A percentile compares a stretch with the other conserved stretches of the same genome.
These are phyloP conservation scores for Drosophila quadrilineata DNA, from an alignment of 1,140 invertebrate species.

Conservation along the genomic window DNA sequence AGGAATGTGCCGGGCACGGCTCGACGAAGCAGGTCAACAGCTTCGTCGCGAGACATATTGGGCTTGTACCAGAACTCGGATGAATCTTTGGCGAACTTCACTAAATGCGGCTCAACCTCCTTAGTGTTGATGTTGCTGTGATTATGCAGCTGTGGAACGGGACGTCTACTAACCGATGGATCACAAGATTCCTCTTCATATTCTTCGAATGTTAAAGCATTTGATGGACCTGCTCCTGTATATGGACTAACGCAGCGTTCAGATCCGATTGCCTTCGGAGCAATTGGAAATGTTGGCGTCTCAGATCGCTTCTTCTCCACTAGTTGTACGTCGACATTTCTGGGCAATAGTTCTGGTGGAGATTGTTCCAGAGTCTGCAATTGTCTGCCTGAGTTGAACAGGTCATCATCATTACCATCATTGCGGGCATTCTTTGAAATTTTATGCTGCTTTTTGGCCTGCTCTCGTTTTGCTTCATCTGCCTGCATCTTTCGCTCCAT, in stretches of 20 bases:
- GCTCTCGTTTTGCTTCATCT: constrained; percentile 25
- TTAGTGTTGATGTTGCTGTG: constrained; percentile 82
- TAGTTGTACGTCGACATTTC: constrained; percentile 44
- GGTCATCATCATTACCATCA: constrained; percentile 41
- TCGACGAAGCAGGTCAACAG: constrained; percentile 92
- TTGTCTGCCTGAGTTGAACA: constrained; percentile 42
- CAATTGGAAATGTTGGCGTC: constrained; percentile 92
- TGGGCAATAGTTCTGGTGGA: neutral
- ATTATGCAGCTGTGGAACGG: constrained; percentile 82
- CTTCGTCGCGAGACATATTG: constrained; percentile 96
- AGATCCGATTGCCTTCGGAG: constrained; percentile 30
- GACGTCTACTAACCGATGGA: no score
- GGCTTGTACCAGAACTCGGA: constrained; percentile 99
- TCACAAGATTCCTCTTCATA: constrained; percentile 82
- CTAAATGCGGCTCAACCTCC: constrained; percentile 94
- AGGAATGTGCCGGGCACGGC: constrained; percentile 96
- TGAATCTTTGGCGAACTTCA: constrained; percentile 96
- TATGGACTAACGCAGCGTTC: constrained; percentile 83
- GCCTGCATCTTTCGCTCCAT: constrained; percentile 51
- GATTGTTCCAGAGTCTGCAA: neutral
- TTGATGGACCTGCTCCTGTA: neutral
- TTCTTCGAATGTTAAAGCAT: neutral
- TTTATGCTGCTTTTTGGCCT: constrained; percentile 17
- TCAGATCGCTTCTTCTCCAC: constrained; percentile 84
- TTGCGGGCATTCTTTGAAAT: constrained; percentile 34